Percentiles rank a stretch among this genome's conserved stretches.
phyloP scores from a whole-genome alignment of 2,113 vertebrate genomes.

The Oreochromis spilurus region DNA sequence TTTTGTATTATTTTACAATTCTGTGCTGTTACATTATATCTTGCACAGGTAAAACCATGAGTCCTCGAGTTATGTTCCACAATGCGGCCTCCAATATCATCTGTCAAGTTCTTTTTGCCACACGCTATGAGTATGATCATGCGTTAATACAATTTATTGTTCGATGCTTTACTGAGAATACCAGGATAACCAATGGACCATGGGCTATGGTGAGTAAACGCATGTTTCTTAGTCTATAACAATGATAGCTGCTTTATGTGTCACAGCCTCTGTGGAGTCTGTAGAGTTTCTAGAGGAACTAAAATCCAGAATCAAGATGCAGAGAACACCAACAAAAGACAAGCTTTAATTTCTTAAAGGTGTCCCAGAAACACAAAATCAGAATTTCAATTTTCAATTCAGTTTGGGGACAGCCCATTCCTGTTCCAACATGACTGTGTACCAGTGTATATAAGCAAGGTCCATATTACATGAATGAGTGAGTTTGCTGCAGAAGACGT shows the following conservation, averaged over 20 bases:
- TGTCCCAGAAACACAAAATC: not conserved
- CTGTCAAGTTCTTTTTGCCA: constrained; percentile 70
- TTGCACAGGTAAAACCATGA: constrained; percentile 29
- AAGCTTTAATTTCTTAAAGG: too few relatives aligned
- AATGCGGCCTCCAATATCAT: constrained; percentile 70
- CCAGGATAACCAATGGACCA: constrained; percentile 50
- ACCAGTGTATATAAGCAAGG: too few relatives aligned
- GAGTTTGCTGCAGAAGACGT: too few relatives aligned
- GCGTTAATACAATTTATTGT: constrained; percentile 36
- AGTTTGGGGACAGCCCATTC: too few relatives aligned
- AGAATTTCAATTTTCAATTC: too few relatives aligned
- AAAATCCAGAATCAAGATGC: not conserved
- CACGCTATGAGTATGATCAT: constrained; percentile 66
- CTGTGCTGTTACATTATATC: not conserved
- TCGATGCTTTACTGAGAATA: constrained; percentile 28
- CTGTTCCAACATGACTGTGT: too few relatives aligned
- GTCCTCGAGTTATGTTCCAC: constrained; percentile 55
- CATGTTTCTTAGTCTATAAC: not conserved
- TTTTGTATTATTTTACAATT: not conserved
- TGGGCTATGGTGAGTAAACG: constrained; percentile 58
- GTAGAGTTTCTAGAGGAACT: not conserved
- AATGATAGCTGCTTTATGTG: not conserved
- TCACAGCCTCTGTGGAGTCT: not conserved
- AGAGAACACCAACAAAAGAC: not conserved
- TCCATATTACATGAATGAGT: too few relatives aligned